Evolutionary conservation across 2,888 invertebrate species (phyloP).

Genomic region (Physocephala rufipes): DNA sequence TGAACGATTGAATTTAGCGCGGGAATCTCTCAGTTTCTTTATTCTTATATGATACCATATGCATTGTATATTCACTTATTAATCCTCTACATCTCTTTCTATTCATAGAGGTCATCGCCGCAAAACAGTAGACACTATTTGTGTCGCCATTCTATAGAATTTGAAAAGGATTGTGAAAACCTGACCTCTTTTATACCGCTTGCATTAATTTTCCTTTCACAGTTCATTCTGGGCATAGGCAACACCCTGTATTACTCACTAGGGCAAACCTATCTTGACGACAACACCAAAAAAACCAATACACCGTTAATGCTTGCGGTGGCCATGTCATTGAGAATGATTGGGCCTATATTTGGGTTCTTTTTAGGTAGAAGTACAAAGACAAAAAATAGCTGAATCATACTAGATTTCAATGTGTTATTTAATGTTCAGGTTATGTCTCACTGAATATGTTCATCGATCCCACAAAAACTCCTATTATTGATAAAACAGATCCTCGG

Average conservation of each 20-base stretch:
- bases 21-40: no score
- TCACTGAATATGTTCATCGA: constrained; percentile 71
- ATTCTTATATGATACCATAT: background rate
- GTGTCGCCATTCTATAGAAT: constrained; percentile 51
- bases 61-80: background rate
- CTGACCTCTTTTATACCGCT: constrained; percentile 68
- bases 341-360: constrained; percentile 71
- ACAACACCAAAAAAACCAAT: constrained; percentile 73
- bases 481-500: constrained; percentile 71
- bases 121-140: constrained; percentile 52
- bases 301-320: constrained; percentile 70
- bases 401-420: background rate
- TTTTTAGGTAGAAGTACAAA: no score
- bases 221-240: constrained; percentile 75
- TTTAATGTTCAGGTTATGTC: constrained; percentile 53
- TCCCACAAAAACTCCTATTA: constrained; percentile 70
- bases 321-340: constrained; percentile 63
- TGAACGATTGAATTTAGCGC: constrained; percentile 40
- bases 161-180: constrained; percentile 65
- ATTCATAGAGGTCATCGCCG: constrained; percentile 49
- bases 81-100: background rate
- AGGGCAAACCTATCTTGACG: constrained; percentile 76
- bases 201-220: constrained; percentile 72
- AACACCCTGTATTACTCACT: constrained; percentile 74
- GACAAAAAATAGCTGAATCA: no score